Evolutionary conservation across 2,888 invertebrate genomes (phyloP).

Genomic region (Apoda limacodes): DNA sequence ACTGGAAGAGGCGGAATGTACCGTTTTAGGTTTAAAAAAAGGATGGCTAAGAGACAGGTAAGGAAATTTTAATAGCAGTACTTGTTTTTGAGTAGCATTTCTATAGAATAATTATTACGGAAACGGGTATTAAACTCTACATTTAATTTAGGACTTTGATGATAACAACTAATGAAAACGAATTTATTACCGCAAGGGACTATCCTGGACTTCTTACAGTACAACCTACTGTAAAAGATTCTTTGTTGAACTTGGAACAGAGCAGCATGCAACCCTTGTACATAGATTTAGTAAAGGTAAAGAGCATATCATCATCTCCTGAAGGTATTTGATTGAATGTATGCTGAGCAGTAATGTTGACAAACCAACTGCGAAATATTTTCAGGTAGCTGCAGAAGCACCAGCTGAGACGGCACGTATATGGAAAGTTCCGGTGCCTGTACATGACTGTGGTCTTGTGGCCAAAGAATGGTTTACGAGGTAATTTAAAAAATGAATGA

Average conservation of each 20-base stretch:
- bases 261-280: constrained; percentile 66
- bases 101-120: too few species aligned
- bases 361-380: too few species aligned
- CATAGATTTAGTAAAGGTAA: constrained; percentile 63
- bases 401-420: constrained; percentile 63
- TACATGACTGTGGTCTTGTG: constrained; percentile 79
- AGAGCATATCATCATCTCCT: too few species aligned
- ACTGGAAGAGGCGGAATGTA: constrained; percentile 60
- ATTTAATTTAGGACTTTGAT: constrained; percentile 67
- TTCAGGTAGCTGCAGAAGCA: too few species aligned
- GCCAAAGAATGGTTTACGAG: constrained; percentile 80
- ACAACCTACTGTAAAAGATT: constrained; percentile 55
- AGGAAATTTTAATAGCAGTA: constrained; percentile 1
- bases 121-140: too few species aligned
- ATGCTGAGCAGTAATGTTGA: too few species aligned
- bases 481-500: too few species aligned
- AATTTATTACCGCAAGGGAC: constrained; percentile 69
- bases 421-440: constrained; percentile 70
- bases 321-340: too few species aligned
- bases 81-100: too few species aligned
- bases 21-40: constrained; percentile 59
- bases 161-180: constrained; percentile 66
- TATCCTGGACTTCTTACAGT: constrained; percentile 67
- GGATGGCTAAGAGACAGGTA: constrained; percentile 69
- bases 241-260: constrained; percentile 66